Evolutionary conservation across 1,140 invertebrate species (phyloP).

Genomic region (Drosophila nikananu): DNA sequence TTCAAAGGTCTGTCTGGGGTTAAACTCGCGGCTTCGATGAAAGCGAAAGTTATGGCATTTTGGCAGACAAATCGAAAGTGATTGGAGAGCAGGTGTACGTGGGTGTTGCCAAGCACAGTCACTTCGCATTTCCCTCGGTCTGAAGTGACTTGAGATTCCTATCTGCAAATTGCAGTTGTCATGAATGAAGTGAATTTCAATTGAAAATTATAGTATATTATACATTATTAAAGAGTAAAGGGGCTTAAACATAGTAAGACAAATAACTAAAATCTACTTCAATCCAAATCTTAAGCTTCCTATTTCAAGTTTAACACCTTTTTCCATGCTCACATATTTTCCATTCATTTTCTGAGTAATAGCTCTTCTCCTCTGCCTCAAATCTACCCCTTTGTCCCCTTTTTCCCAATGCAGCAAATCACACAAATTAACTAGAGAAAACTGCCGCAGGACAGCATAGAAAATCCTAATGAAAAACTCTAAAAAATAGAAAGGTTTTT

Average conservation of each 20-base stretch:
- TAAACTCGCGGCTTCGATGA: constrained; percentile 41
- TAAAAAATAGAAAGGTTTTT: not conserved
- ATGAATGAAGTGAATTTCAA: constrained; percentile 9
- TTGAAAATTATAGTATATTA: not conserved
- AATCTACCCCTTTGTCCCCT: not conserved
- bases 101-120: constrained; percentile 10
- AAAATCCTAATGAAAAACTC: constrained; percentile 77
- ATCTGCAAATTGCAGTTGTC: constrained; percentile 69
- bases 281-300: not conserved
- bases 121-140: not conserved
- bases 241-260: not conserved
- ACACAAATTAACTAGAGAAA: constrained; percentile 82
- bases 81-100: constrained; percentile 26
- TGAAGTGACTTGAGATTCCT: constrained; percentile 38
- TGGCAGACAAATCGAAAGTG: constrained; percentile 69
- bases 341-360: constrained; percentile 29
- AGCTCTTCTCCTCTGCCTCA: not conserved
- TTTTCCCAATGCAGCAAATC: constrained; percentile 68
- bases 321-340: not conserved
- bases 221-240: not conserved
- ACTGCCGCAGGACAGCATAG: constrained; percentile 67
- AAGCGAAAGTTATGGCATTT: constrained; percentile 80
- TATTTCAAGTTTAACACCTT: not conserved
- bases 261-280: not conserved
- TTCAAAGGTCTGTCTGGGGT: constrained; percentile 28